These are phyloP conservation scores for Zaprionus capensis DNA, from an alignment of 1,140 invertebrate species.

Conservation along the genomic window DNA sequence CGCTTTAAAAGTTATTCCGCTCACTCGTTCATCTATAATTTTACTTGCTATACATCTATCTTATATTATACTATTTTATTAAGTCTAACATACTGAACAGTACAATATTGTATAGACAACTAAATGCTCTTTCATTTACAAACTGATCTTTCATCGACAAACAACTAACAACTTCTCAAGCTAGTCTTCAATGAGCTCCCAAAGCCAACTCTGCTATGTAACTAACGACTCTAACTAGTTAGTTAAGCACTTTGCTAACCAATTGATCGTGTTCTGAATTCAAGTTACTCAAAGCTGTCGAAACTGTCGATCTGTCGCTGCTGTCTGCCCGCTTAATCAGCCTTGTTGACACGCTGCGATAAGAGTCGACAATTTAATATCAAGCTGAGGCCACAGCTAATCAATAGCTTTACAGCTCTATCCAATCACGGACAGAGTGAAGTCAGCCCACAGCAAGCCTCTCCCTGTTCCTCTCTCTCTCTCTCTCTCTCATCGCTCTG, in stretches of 20 bases:
- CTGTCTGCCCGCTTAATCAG: constrained; percentile 24
- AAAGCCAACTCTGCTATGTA: neutral
- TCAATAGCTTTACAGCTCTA: constrained; percentile 62
- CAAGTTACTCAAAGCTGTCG: neutral
- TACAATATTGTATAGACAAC: too few species aligned
- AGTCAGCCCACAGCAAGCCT: neutral
- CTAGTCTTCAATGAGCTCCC: neutral
- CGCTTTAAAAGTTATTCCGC: too few species aligned
- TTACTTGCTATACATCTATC: too few species aligned
- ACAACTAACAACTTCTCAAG: neutral
- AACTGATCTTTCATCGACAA: neutral
- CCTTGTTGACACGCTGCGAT: constrained; percentile 28
- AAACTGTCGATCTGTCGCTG: neutral
- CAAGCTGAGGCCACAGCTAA: constrained; percentile 15
- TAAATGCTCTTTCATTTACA: too few species aligned
- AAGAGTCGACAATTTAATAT: constrained; percentile 28
- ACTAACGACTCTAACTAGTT: neutral
- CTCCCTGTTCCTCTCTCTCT: neutral
- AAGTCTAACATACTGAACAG: too few species aligned
- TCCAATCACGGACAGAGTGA: constrained; percentile 48
- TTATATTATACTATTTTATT: too few species aligned
- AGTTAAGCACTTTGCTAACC: neutral
- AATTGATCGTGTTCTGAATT: neutral
- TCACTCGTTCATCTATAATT: too few species aligned
- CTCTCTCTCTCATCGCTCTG: constrained; percentile 3